phyloP scores from a whole-genome alignment of 1,140 invertebrate genomes.

The Diorhabda elongata region DNA sequence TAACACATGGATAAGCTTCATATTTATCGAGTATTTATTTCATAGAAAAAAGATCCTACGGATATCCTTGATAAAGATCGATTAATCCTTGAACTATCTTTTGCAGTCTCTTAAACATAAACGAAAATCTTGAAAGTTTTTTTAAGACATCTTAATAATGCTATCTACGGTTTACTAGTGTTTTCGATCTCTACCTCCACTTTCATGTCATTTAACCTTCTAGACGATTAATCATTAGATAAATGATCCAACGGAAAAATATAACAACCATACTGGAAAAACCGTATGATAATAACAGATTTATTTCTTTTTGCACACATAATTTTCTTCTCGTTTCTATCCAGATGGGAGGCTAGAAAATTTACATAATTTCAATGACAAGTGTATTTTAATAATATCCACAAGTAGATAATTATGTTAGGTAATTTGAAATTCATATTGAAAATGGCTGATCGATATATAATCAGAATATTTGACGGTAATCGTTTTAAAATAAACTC shows the following conservation, averaged over 20 bases:
- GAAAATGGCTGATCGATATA: too few relatives aligned
- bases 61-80: too few relatives aligned
- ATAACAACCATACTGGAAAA: background rate
- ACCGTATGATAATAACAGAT: constrained; percentile 2
- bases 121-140: background rate
- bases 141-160: background rate
- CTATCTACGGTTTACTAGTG: background rate
- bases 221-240: background rate
- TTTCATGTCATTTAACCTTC: constrained; percentile 2
- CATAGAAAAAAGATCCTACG: too few relatives aligned
- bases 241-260: background rate
- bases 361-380: background rate
- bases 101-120: background rate
- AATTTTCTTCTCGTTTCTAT: background rate
- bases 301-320: background rate
- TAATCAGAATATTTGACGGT: too few relatives aligned
- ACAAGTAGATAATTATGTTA: too few relatives aligned
- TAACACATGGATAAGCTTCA: too few relatives aligned
- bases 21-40: too few relatives aligned
- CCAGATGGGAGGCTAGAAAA: background rate
- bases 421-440: too few relatives aligned
- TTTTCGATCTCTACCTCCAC: background rate
- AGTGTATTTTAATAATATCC: too few relatives aligned
- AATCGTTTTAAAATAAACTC: too few relatives aligned
- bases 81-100: too few relatives aligned